A percentile compares a stretch with the other conserved stretches of the same genome.
phyloP scores from a whole-genome alignment of 1,140 invertebrate species.

The Condylostylus longicornis region DNA sequence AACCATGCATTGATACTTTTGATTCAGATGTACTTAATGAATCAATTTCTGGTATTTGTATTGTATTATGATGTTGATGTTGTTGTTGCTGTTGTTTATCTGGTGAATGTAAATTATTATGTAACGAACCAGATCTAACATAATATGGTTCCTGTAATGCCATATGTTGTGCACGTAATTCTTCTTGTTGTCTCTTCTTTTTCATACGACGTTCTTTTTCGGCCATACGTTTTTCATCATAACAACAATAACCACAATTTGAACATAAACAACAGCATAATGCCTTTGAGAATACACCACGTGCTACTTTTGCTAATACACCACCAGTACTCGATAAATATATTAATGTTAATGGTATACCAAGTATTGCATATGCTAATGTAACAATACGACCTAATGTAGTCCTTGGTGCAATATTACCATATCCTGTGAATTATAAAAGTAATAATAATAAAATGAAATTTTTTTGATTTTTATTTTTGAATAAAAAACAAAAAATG shows the following conservation, averaged over 20 bases:
- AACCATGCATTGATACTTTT: constrained; percentile 53
- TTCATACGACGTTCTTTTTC: constrained; percentile 63
- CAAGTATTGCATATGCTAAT: constrained; percentile 75
- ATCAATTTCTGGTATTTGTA: constrained; percentile 36
- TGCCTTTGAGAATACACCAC: constrained; percentile 68
- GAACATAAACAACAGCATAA: constrained; percentile 69
- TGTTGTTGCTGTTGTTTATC: constrained; percentile 35
- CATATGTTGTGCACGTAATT: constrained; percentile 49
- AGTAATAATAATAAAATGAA: no score
- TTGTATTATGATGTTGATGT: constrained; percentile 5
- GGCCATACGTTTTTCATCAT: constrained; percentile 64
- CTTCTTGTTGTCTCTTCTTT: constrained; percentile 57
- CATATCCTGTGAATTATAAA: constrained; percentile 56
- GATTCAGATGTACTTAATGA: constrained; percentile 58
- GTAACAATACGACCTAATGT: constrained; percentile 69
- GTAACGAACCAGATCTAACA: constrained; percentile 42
- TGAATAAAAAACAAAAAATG: no score
- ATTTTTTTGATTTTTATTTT: no score
- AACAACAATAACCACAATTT: constrained; percentile 72
- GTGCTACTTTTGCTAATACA: constrained; percentile 65
- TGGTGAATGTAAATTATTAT: constrained; percentile 40
- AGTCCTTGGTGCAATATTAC: constrained; percentile 69
- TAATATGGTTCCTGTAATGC: constrained; percentile 66
- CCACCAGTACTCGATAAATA: constrained; percentile 73
- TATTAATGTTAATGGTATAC: constrained; percentile 80